A percentile compares a stretch with the other conserved stretches of the same genome.
phyloP scores from a whole-genome alignment of 2,797 vertebrate genomes.

The Linurgus olivaceus region DNA sequence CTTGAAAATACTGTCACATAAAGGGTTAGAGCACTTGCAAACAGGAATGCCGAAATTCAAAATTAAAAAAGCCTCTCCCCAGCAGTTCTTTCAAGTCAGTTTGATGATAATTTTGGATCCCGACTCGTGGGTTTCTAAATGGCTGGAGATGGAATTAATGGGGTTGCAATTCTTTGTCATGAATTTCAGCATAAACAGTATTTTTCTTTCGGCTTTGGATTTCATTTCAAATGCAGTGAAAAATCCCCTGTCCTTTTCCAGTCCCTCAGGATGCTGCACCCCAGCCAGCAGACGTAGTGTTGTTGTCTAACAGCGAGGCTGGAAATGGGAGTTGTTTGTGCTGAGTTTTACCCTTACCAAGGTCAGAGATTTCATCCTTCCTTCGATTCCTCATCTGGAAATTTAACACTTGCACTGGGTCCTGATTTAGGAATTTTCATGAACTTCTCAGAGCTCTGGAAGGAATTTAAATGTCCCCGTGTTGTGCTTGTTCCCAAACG shows the following conservation, averaged over 20 bases:
- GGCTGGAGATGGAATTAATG: constrained; percentile 4
- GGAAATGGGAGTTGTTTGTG: neutral
- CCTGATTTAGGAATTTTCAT: neutral
- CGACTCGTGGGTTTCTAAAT: neutral
- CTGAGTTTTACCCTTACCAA: neutral
- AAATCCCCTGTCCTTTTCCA: neutral
- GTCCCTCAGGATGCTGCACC: neutral
- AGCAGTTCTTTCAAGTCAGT: neutral
- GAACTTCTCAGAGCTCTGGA: neutral
- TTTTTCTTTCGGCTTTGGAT: neutral
- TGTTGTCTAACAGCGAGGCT: constrained; percentile 1
- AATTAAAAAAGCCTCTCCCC: neutral
- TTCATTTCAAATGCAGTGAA: neutral
- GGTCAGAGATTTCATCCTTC: constrained; percentile 1
- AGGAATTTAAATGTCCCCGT: neutral
- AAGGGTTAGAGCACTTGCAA: neutral
- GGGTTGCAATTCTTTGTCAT: neutral
- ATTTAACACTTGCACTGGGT: neutral
- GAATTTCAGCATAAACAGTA: neutral
- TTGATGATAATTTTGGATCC: neutral
- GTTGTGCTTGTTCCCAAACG: fast-evolving
- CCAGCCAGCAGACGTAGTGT: neutral
- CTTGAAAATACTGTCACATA: neutral
- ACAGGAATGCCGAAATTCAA: neutral
- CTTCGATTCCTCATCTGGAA: neutral